Conservation (phyloP, 2,113 vertebrate genomes). For the Polypterus senegalus region DNA sequence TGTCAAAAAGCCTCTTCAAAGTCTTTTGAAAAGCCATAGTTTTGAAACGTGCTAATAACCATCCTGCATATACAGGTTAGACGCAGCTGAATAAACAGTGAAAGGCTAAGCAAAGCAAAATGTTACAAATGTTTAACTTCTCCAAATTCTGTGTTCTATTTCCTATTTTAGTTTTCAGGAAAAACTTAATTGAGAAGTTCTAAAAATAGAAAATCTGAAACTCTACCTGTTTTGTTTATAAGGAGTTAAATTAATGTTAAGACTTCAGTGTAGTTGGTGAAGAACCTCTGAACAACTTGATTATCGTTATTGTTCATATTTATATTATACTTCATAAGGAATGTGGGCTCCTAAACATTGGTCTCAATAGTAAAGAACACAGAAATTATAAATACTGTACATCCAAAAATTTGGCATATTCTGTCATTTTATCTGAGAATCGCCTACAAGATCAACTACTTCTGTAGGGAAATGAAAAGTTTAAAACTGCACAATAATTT, state of each 20-base stretch:
- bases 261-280: not conserved
- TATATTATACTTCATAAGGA: not conserved
- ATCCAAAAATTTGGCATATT: not conserved
- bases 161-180: not conserved
- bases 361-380: not conserved
- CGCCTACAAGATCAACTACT: too few species aligned
- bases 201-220: not conserved
- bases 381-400: not conserved
- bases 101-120: conserved; percentile 33
- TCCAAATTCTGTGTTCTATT: not conserved
- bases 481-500: too few species aligned
- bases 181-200: conserved; percentile 9
- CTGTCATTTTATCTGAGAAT: too few species aligned
- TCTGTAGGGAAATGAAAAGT: too few species aligned
- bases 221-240: too few species aligned
- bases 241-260: not conserved
- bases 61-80: conserved; percentile 40
- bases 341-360: not conserved
- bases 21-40: conserved; percentile 38
- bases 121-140: conserved; percentile 21
- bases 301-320: conserved; percentile 1
- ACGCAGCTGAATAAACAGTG: conserved; percentile 50
- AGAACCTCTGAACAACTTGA: not conserved
- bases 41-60: conserved; percentile 39
- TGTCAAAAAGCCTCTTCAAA: conserved; percentile 45